Evolutionary conservation across 2,797 vertebrate genomes (phyloP), one percentile per base, ranked within the genome.

Genomic region (Zenarchopterus dispar): DNA sequence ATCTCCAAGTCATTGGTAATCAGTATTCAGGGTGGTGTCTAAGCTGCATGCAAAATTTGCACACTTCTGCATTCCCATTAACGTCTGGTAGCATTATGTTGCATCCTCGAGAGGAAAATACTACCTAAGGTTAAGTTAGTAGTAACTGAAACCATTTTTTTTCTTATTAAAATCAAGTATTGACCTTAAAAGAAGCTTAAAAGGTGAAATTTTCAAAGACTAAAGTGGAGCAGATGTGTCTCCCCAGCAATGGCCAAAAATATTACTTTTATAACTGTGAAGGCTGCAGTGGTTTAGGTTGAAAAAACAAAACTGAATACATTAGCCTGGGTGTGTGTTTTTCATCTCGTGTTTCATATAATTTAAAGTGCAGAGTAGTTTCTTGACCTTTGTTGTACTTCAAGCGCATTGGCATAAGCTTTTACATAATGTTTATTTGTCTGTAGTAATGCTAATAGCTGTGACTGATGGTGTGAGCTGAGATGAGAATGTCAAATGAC

Each of bases 1-100:
- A 81, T 75, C 72, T 76, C 56, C n/a, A 47, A 77, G 46, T 82
- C 84, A 87, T 88, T 88, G 73, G 75, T 81, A 89, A 84, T 85
- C 80, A 78, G 75, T 65, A 78, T 78, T 78, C 80, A 81, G 58
- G 22, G 16, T 18, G 52, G 64, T 76, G 75, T 77, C 62, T 63
- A 67, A 84, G 79, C 64, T 70, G 50, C 80, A 77, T 70, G 65
- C 78, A 77, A 46, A 84, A 58, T 73, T 57, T 46, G 58, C 36
- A 42, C 50, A 56, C 75, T 50, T 57, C 44, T 63, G 56, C 55
- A 42, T 46, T 73, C 67, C 48, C 47, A 41, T n/a, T 55, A 67
- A 47, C 43, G 51, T 52, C 48, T 57, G 57, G 36, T 33, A 58
- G 63, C 67, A 66, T 68, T 43, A n/a, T 43, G 52, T 49, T 42